These are phyloP conservation scores for Machaerirhynchus nigripectus DNA, from an alignment of 2,113 vertebrate genomes.

Conservation along the genomic window DNA sequence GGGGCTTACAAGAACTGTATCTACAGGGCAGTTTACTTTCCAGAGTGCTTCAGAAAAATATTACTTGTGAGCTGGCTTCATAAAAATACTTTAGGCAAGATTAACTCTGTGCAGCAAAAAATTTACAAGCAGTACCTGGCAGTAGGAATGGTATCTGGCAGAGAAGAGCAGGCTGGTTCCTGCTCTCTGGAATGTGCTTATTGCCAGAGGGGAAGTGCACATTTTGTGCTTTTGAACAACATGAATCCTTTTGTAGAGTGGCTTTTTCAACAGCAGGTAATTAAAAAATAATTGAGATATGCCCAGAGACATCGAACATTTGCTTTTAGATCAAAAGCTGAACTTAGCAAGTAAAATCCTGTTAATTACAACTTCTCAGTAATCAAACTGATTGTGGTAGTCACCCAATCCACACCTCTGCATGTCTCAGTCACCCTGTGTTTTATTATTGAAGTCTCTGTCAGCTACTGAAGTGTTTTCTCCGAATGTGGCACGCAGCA, in stretches of 20 bases:
- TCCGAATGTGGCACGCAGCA: neutral
- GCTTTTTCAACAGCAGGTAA: neutral
- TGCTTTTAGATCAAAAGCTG: neutral
- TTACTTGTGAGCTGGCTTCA: neutral
- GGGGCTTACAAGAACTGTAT: neutral
- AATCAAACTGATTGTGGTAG: neutral
- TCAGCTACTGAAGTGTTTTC: neutral
- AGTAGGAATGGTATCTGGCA: neutral
- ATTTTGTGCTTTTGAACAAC: neutral
- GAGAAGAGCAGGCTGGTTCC: neutral
- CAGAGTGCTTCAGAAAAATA: neutral
- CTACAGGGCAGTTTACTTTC: neutral
- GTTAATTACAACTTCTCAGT: neutral
- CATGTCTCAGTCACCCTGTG: neutral
- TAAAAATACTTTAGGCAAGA: neutral
- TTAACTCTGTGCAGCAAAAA: neutral
- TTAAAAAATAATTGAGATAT: constrained; percentile 2
- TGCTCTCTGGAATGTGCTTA: neutral
- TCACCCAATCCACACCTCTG: neutral
- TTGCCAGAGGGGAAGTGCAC: neutral
- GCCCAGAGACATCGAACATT: neutral
- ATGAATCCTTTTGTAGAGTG: neutral
- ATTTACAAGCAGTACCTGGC: neutral
- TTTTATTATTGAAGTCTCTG: neutral
- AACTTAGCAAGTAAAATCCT: neutral